Conservation (phyloP, 2,888 invertebrate genomes). For the Eupithecia exiguata region DNA sequence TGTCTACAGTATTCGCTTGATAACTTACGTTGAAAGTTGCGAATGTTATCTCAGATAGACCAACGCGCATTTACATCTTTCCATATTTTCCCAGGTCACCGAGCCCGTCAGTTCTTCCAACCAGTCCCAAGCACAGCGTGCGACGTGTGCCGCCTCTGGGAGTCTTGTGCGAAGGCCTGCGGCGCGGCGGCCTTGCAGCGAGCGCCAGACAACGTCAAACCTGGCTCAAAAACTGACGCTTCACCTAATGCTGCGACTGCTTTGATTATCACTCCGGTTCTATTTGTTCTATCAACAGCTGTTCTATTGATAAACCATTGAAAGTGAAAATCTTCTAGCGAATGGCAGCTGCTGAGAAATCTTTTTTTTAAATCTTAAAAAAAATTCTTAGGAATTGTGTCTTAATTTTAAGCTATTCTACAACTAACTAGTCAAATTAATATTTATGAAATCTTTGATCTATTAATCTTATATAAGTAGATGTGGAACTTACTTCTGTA, state of each 20-base stretch:
- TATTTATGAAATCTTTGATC: slow-evolving; percentile 25
- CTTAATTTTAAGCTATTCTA: slow-evolving; percentile 31
- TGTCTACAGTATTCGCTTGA: no score
- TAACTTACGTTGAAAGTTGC: no score
- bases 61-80: not conserved
- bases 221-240: slow-evolving; percentile 22
- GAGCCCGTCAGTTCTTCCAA: slow-evolving; percentile 92
- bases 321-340: not conserved
- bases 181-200: slow-evolving; percentile 63
- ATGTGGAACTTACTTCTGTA: not conserved
- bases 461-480: not conserved
- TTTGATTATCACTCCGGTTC: slow-evolving; percentile 21
- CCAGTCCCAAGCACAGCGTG: slow-evolving; percentile 88
- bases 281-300: not conserved
- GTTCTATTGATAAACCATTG: not conserved
- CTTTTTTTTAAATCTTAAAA: not conserved
- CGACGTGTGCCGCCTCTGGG: slow-evolving; percentile 90
- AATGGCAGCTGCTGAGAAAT: not conserved
- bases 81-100: slow-evolving; percentile 84
- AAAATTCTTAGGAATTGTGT: not conserved
- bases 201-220: slow-evolving; percentile 37
- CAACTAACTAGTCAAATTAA: slow-evolving; percentile 47
- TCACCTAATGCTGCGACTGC: slow-evolving; percentile 40
- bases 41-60: not conserved
- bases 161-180: slow-evolving; percentile 72